Conservation (phyloP, 2,888 invertebrate genomes). For the Eulithis prunata region DNA sequence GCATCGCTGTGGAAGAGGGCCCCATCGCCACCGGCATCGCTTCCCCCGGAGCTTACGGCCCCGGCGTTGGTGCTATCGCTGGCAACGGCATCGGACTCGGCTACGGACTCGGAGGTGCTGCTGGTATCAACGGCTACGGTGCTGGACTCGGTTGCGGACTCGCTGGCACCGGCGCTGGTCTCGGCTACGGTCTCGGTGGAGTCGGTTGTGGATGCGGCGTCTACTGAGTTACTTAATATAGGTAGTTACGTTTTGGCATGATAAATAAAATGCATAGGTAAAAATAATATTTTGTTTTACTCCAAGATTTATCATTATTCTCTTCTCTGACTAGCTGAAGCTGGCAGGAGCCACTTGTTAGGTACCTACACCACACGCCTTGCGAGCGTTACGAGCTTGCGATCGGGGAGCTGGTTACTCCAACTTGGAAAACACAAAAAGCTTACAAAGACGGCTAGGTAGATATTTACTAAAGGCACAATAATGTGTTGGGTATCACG, state of each 20-base stretch:
- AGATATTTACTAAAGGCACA: too few species aligned
- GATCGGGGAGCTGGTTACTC: too few species aligned
- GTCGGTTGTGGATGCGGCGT: conserved; percentile 19
- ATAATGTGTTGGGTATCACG: too few species aligned
- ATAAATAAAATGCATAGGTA: neutral
- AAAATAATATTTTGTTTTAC: neutral
- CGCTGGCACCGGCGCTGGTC: conserved; percentile 23
- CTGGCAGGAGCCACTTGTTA: too few species aligned
- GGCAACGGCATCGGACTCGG: conserved; percentile 14
- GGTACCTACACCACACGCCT: too few species aligned
- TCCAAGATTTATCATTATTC: too few species aligned
- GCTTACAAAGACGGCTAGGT: too few species aligned
- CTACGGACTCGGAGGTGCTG: conserved; percentile 32
- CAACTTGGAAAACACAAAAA: too few species aligned
- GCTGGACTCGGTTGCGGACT: conserved; percentile 22
- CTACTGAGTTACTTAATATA: conserved; percentile 5
- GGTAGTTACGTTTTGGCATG: too few species aligned
- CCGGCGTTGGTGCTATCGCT: conserved; percentile 16
- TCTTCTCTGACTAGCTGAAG: too few species aligned
- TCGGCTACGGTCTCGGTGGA: conserved; percentile 25
- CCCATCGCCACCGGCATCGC: conserved; percentile 38
- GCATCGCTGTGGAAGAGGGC: conserved; percentile 50
- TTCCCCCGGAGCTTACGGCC: conserved; percentile 19
- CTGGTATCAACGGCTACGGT: conserved; percentile 28
- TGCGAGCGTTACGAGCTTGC: too few species aligned